These are phyloP conservation scores for Drosophila eugracilis DNA, from an alignment of 1,140 invertebrate genomes.

Conservation along the genomic window DNA sequence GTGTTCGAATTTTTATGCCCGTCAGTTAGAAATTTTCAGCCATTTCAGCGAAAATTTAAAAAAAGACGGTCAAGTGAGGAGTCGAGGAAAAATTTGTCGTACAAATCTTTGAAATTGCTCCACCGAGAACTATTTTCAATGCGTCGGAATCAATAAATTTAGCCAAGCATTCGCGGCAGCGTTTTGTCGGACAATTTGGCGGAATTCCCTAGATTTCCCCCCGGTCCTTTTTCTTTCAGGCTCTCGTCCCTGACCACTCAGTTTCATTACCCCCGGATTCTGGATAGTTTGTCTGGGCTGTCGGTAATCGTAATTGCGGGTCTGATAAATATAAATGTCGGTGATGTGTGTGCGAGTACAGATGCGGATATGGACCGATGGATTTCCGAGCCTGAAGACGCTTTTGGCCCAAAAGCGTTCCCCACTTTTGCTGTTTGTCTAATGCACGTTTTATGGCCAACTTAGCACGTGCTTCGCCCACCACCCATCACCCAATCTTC, in stretches of 20 bases:
- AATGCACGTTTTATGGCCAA: constrained; percentile 65
- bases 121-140: constrained; percentile 83
- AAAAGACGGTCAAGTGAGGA: constrained; percentile 26
- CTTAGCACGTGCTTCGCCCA: constrained; percentile 54
- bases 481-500: not conserved
- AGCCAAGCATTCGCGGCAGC: constrained; percentile 55
- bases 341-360: constrained; percentile 20
- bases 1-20: constrained; percentile 71
- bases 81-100: constrained; percentile 70
- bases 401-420: constrained; percentile 27
- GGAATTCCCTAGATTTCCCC: constrained; percentile 53
- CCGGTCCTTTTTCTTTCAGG: too few species aligned
- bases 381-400: constrained; percentile 34
- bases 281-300: constrained; percentile 62
- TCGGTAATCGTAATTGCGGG: constrained; percentile 70
- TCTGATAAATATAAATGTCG: constrained; percentile 79
- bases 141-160: constrained; percentile 83
- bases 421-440: constrained; percentile 32
- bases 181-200: constrained; percentile 72
- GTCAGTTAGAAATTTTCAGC: constrained; percentile 74
- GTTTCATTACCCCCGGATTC: constrained; percentile 6
- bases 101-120: constrained; percentile 83
- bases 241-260: not conserved
- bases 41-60: constrained; percentile 74
- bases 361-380: too few species aligned